A percentile compares a stretch with the other conserved stretches of the same genome.
Conservation (phyloP, 2,797 vertebrate genomes). For the Pseudocheirus occidentalis region DNA sequence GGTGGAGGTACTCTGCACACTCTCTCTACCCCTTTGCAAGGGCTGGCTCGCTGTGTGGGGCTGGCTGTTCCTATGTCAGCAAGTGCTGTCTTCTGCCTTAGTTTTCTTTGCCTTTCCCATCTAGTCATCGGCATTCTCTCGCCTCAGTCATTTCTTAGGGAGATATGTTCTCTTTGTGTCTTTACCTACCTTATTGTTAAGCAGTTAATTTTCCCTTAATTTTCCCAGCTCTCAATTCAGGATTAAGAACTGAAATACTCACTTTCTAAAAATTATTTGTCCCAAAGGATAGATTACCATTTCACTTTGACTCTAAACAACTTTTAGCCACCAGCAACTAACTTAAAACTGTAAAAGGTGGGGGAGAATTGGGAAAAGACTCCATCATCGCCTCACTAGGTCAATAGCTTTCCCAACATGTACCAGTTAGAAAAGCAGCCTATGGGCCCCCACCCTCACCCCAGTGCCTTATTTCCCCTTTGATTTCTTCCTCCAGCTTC, state of each 20-base stretch:
- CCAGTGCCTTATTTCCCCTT: not conserved
- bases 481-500: conserved; percentile 86
- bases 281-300: not conserved
- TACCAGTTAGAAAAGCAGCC: not conserved
- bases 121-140: conserved; percentile 78
- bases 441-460: no score
- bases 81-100: not conserved
- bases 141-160: conserved; percentile 83
- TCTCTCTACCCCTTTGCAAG: not conserved
- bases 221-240: conserved; percentile 84
- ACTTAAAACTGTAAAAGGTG: not conserved
- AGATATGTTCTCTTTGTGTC: conserved; percentile 79
- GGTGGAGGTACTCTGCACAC: not conserved
- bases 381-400: not conserved
- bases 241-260: conserved; percentile 56
- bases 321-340: not conserved
- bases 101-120: not conserved
- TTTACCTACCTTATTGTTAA: conserved; percentile 87
- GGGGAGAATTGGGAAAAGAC: not conserved
- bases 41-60: not conserved
- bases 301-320: not conserved
- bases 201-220: conserved; percentile 84
- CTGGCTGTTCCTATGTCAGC: not conserved
- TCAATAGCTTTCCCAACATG: not conserved
- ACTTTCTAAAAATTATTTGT: conserved; percentile 14